These are phyloP conservation scores for Oceanodroma leucorhoa DNA, from an alignment of 2,797 vertebrate species.

Conservation along the genomic window DNA sequence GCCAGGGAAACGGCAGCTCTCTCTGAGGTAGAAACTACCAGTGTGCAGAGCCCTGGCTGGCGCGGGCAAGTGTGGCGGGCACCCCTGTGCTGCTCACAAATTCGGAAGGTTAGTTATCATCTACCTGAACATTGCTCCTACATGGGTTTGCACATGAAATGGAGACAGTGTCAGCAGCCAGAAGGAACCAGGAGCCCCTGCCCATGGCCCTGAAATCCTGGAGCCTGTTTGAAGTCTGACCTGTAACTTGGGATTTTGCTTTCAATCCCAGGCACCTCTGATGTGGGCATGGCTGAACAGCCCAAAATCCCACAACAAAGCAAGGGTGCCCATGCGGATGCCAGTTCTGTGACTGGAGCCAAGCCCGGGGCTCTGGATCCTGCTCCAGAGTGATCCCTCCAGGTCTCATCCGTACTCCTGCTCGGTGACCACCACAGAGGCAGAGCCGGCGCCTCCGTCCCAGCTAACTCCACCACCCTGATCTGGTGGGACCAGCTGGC, in stretches of 20 bases:
- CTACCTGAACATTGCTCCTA: neutral
- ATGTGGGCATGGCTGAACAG: neutral
- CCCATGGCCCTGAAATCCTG: fast-evolving
- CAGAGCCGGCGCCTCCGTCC: neutral
- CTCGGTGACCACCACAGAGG: neutral
- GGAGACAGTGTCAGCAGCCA: neutral
- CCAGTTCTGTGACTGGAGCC: neutral
- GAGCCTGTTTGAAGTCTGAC: neutral
- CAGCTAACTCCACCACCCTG: fast-evolving
- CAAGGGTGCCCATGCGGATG: neutral
- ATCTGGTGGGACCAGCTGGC: neutral
- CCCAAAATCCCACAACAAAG: neutral
- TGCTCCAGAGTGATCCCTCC: neutral
- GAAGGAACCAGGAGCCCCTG: neutral
- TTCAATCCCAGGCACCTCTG: fast-evolving
- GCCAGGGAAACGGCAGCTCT: neutral
- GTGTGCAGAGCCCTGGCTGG: fast-evolving
- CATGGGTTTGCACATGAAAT: neutral
- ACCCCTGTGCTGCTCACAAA: fast-evolving
- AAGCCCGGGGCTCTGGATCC: neutral
- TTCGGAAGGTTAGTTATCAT: neutral
- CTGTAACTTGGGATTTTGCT: neutral
- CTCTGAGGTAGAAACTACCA: fast-evolving
- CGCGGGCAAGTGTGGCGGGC: fast-evolving
- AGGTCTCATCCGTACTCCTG: neutral